Evolutionary conservation across 2,113 vertebrate species (phyloP).

Genomic region (Sclerurus mexicanus): DNA sequence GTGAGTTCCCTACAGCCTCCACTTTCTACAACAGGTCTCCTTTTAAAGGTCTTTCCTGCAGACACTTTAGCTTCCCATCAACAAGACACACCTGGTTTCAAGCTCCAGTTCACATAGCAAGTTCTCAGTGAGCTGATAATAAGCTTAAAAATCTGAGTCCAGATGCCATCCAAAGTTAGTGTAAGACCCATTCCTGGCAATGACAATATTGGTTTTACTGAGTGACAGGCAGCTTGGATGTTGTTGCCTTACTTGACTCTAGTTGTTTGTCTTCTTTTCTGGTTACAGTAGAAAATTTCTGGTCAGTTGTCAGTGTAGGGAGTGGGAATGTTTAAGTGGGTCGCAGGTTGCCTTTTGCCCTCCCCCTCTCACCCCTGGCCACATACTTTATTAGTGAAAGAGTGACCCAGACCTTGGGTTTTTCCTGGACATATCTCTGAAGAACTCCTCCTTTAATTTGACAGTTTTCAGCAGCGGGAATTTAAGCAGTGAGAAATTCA

Average conservation of each 20-base stretch:
- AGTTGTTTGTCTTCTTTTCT: background rate
- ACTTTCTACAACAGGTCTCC: background rate
- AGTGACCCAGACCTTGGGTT: background rate
- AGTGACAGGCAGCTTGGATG: background rate
- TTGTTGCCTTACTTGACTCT: background rate
- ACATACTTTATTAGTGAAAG: background rate
- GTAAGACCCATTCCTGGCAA: background rate
- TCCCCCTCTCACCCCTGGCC: background rate
- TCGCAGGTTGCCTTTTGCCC: background rate
- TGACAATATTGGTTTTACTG: background rate
- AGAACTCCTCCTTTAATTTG: background rate
- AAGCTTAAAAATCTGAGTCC: background rate
- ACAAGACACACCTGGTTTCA: background rate
- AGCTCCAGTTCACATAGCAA: background rate
- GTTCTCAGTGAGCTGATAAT: background rate
- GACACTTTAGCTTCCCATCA: background rate
- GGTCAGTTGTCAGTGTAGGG: background rate
- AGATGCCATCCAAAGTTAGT: background rate
- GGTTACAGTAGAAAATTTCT: background rate
- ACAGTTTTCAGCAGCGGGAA: background rate
- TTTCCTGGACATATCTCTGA: background rate
- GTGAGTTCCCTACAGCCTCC: rapidly evolving
- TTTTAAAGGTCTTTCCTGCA: background rate
- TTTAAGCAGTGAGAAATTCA: background rate
- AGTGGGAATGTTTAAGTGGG: background rate